A percentile compares a stretch with the other conserved stretches of the same genome.
Conservation (phyloP, 2,797 vertebrate genomes). For the Eulemur albifrons region DNA sequence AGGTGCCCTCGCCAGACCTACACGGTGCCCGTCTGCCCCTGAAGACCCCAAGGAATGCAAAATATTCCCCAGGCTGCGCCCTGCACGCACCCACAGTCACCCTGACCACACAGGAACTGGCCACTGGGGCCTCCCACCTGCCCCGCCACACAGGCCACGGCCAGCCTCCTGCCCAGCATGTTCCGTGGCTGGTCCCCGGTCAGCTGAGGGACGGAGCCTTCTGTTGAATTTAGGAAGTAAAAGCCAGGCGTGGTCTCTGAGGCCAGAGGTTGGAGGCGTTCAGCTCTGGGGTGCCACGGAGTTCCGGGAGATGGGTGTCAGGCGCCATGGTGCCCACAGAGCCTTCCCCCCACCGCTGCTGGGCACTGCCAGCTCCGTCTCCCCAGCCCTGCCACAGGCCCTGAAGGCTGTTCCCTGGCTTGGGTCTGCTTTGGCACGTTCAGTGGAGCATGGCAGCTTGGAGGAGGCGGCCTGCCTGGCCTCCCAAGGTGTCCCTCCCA, state of each 20-base stretch:
- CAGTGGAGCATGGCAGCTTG: accelerated
- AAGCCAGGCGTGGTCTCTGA: accelerated
- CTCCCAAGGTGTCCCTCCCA: neutral
- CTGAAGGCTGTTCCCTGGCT: too few species aligned
- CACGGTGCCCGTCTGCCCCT: neutral
- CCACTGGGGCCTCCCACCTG: neutral
- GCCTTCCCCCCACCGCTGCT: accelerated
- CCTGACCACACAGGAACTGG: neutral
- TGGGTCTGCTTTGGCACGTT: neutral
- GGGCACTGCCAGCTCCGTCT: accelerated
- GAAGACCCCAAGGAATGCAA: neutral
- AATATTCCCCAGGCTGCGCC: too few species aligned
- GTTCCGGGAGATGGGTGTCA: too few species aligned
- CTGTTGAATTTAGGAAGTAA: neutral
- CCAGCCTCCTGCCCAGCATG: neutral
- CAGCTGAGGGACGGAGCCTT: neutral
- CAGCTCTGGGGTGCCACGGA: neutral
- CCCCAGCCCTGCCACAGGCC: neutral
- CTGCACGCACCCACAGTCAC: neutral
- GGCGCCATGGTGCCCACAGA: accelerated
- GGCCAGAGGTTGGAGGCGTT: accelerated
- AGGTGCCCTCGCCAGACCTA: accelerated
- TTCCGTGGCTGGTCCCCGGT: accelerated
- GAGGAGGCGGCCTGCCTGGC: neutral
- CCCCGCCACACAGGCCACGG: neutral